Evolutionary conservation across 2,797 vertebrate species (phyloP).

Genomic region (Sebastiscus tertius): DNA sequence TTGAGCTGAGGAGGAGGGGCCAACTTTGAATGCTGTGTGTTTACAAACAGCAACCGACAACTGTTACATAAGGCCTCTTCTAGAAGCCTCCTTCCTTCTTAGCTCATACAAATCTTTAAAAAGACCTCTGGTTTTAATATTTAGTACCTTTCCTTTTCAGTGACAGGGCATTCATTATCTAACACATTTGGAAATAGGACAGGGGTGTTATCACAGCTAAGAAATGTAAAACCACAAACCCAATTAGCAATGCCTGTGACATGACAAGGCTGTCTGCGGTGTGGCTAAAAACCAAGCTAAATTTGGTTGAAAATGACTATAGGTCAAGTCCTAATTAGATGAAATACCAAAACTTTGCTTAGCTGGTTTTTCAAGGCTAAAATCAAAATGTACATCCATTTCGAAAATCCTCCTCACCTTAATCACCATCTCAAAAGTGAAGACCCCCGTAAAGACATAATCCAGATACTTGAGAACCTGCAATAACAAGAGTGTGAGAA

Average conservation of each 20-base stretch:
- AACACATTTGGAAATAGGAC: background rate
- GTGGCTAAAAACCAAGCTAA: background rate
- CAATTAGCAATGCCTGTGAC: slow-evolving; percentile 4
- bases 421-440: slow-evolving; percentile 99
- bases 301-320: background rate
- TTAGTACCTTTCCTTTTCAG: background rate
- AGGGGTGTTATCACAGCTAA: background rate
- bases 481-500: background rate
- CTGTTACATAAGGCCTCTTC: background rate
- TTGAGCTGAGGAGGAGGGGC: too few relatives aligned
- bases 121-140: background rate
- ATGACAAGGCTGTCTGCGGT: background rate
- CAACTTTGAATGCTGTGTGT: too few relatives aligned
- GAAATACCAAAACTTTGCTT: background rate
- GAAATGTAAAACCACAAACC: slow-evolving; percentile 12
- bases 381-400: background rate
- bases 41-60: too few relatives aligned
- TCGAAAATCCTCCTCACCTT: slow-evolving; percentile 86
- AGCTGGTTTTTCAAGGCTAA: background rate
- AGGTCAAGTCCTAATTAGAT: background rate
- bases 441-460: slow-evolving; percentile 98
- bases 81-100: background rate
- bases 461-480: slow-evolving; percentile 98
- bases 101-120: background rate
- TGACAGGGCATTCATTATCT: background rate